A percentile compares a stretch with the other conserved stretches of the same genome.
phyloP scores from a whole-genome alignment of 2,888 invertebrate species.

The Pardosa pseudoannulata region DNA sequence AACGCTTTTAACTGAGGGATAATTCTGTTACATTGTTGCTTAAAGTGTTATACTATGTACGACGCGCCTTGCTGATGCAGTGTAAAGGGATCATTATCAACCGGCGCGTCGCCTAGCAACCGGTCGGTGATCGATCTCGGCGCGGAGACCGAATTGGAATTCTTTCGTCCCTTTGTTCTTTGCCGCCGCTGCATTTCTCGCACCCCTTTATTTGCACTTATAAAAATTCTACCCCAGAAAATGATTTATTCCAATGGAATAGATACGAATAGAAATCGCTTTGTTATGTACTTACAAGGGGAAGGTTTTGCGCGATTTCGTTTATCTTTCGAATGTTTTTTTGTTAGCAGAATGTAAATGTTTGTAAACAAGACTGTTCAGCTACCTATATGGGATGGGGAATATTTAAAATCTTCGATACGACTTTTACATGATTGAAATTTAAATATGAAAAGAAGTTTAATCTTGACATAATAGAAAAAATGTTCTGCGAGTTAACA shows the following conservation, averaged over 20 bases:
- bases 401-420: too few species aligned
- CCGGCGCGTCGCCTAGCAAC: background rate
- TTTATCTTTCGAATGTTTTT: too few species aligned
- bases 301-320: too few species aligned
- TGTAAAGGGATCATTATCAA: conserved; percentile 9
- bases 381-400: too few species aligned
- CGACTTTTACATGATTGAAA: too few species aligned
- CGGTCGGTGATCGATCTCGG: conserved; percentile 5
- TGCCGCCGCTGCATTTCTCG: background rate
- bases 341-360: too few species aligned
- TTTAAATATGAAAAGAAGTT: too few species aligned
- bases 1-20: background rate
- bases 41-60: background rate
- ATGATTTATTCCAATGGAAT: background rate
- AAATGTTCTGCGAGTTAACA: too few species aligned
- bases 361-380: too few species aligned
- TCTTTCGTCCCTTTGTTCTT: background rate
- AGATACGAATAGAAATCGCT: background rate
- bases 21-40: background rate
- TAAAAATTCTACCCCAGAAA: background rate
- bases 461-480: too few species aligned
- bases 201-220: background rate
- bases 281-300: background rate
- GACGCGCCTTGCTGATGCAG: background rate
- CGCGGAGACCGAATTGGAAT: background rate